Evolutionary conservation across 2,797 vertebrate genomes (phyloP).

Genomic region (Fratercula arctica): DNA sequence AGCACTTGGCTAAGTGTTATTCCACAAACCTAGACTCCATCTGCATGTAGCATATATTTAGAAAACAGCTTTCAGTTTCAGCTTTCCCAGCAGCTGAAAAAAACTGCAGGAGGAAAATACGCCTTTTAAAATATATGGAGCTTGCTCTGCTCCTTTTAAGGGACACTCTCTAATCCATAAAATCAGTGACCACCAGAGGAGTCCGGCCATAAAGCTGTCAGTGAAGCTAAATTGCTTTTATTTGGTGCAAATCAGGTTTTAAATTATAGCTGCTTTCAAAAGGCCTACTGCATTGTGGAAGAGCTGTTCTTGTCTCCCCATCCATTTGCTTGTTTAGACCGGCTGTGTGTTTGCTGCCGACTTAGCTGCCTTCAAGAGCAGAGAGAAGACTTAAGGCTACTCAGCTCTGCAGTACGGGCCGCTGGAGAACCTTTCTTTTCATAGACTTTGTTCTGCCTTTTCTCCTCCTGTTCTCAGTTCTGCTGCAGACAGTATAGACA

Average conservation of each 20-base stretch:
- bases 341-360: not conserved
- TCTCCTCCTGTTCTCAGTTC: not conserved
- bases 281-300: not conserved
- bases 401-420: not conserved
- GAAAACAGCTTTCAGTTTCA: constrained; percentile 53
- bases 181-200: not conserved
- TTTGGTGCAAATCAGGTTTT: not conserved
- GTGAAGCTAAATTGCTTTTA: not conserved
- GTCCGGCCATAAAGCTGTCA: not conserved
- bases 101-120: not conserved
- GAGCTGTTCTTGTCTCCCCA: not conserved
- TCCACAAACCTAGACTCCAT: constrained; percentile 62
- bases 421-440: not conserved
- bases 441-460: not conserved
- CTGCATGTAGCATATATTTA: constrained; percentile 39
- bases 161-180: not conserved
- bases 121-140: not conserved
- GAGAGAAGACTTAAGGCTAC: not conserved
- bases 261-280: not conserved
- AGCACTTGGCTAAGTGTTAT: constrained; percentile 59
- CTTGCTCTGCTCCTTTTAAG: constrained; percentile 21
- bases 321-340: not conserved
- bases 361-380: not conserved
- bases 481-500: not conserved
- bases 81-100: not conserved